These are phyloP conservation scores for Montipora sp. DNA, from an alignment of 64 coral and sea anemone genomes.

Conservation along the genomic window DNA sequence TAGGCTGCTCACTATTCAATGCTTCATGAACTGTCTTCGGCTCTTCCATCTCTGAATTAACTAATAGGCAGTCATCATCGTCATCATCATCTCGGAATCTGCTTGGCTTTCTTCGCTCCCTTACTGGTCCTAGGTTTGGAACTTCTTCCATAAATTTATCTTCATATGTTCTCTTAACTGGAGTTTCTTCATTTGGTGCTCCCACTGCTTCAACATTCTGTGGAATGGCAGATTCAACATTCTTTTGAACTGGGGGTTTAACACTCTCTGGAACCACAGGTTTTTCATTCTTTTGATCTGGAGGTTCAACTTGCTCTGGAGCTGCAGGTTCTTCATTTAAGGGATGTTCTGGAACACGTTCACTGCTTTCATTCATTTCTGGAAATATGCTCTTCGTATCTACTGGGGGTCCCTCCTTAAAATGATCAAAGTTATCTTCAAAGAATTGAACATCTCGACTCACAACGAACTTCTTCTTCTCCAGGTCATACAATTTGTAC, in stretches of 20 bases:
- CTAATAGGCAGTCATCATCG: conserved; percentile 38
- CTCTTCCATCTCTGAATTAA: conserved; percentile 62
- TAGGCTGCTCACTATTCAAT: conserved; percentile 37
- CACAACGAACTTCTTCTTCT: conserved; percentile 64
- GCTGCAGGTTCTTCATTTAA: neutral
- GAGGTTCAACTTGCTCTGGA: neutral
- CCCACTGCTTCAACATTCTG: conserved; percentile 64
- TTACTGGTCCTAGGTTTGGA: conserved; percentile 61
- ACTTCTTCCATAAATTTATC: conserved; percentile 75
- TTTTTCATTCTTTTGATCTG: conserved; percentile 18
- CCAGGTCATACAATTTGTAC: conserved; percentile 21
- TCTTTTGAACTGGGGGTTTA: neutral
- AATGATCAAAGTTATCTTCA: conserved; percentile 68
- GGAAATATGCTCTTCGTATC: conserved; percentile 23
- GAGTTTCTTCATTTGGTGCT: conserved; percentile 46
- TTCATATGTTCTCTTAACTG: conserved; percentile 68
- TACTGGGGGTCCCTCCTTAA: conserved; percentile 8
- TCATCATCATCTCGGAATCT: conserved; percentile 40
- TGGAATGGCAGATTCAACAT: conserved; percentile 22
- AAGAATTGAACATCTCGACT: conserved; percentile 12
- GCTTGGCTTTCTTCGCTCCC: conserved; percentile 37
- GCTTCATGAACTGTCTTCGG: conserved; percentile 67
- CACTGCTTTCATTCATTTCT: conserved; percentile 1
- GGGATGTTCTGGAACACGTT: conserved; percentile 32
- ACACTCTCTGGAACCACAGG: conserved; percentile 13